Percentiles rank a stretch among this genome's conserved stretches.
Conservation (phyloP, 2,113 vertebrate species). For the Scartelaos histophorus region DNA sequence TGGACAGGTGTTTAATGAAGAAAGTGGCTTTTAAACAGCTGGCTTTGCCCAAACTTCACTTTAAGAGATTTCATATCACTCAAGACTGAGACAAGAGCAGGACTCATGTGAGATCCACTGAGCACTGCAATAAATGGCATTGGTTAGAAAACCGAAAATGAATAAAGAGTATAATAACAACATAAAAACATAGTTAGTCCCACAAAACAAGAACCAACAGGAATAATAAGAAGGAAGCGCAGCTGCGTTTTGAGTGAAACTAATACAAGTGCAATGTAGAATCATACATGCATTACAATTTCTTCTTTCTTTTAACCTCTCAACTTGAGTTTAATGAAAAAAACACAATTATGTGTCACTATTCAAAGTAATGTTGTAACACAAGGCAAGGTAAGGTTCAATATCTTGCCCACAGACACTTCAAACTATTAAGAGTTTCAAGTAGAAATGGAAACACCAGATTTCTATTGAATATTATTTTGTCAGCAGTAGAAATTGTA, state of each 20-base stretch:
- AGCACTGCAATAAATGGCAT: neutral
- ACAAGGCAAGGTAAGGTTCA: no score
- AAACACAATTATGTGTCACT: no score
- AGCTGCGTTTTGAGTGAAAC: no score
- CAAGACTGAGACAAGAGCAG: neutral
- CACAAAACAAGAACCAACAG: neutral
- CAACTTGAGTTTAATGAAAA: no score
- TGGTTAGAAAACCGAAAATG: neutral
- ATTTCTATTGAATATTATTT: neutral
- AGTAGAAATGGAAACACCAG: no score
- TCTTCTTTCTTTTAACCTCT: no score
- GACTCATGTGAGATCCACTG: neutral
- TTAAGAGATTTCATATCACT: neutral
- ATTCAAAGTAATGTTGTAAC: no score
- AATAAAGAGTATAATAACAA: neutral
- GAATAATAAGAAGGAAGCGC: neutral
- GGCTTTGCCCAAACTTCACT: slow-evolving; percentile 4
- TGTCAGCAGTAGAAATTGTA: neutral
- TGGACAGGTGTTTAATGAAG: slow-evolving; percentile 4
- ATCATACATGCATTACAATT: neutral
- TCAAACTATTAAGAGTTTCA: no score
- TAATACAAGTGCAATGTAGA: neutral
- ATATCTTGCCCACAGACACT: no score
- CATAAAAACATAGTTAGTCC: neutral
- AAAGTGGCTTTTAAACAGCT: slow-evolving; percentile 3